These are phyloP conservation scores for Beroe ovata DNA, from an alignment of 37 sponge, comb jelly and placozoan species.

Conservation along the genomic window DNA sequence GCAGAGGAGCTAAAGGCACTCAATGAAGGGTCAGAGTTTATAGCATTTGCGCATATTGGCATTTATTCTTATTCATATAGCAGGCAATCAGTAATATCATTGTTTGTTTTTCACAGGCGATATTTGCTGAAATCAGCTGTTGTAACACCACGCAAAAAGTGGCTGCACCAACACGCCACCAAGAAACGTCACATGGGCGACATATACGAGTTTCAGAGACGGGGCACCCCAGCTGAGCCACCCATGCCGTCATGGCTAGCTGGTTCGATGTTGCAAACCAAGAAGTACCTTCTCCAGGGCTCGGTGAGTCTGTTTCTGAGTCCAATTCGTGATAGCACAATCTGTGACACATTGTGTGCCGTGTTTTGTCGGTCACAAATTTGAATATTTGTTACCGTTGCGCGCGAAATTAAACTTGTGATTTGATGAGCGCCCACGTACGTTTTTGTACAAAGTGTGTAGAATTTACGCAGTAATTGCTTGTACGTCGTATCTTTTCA, in stretches of 20 bases:
- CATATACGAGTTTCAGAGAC: constrained; percentile 52
- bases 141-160: constrained; percentile 62
- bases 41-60: background rate
- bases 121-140: constrained; percentile 52
- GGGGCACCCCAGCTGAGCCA: constrained; percentile 60
- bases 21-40: constrained; percentile 55
- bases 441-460: too few relatives aligned
- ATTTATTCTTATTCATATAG: too few relatives aligned
- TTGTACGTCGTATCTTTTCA: too few relatives aligned
- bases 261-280: constrained; percentile 30
- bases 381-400: background rate
- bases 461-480: too few relatives aligned
- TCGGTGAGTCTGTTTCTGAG: too few relatives aligned
- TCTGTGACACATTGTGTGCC: too few relatives aligned
- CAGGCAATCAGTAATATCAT: too few relatives aligned
- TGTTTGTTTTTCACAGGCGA: constrained; percentile 14
- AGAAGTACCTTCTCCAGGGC: constrained; percentile 40
- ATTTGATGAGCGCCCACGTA: too few relatives aligned
- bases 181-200: constrained; percentile 66
- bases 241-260: constrained; percentile 23
- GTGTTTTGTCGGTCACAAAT: too few relatives aligned
- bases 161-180: constrained; percentile 64
- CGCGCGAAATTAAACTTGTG: background rate
- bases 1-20: constrained; percentile 43
- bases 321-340: too few relatives aligned